These are phyloP conservation scores for Oscheius sp. DNA, from an alignment of 2,888 invertebrate species.

Conservation along the genomic window DNA sequence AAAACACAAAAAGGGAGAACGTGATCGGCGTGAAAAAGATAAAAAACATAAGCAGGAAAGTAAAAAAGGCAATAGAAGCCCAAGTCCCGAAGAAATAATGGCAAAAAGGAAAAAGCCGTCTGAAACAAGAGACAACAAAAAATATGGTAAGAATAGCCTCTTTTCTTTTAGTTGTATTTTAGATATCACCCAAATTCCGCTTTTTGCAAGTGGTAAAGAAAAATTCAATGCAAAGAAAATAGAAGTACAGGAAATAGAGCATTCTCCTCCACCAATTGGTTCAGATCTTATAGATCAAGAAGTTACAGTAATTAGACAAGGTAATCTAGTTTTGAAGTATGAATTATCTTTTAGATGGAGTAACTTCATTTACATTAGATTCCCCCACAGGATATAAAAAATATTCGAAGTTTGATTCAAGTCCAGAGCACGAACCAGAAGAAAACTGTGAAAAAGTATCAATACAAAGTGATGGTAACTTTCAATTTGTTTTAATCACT, in stretches of 20 bases:
- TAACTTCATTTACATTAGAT: conserved; percentile 35
- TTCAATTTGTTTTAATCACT: background rate
- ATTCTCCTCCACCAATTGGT: background rate
- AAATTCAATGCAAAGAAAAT: conserved; percentile 8
- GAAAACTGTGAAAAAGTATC: conserved; percentile 17
- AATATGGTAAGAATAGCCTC: conserved; percentile 5
- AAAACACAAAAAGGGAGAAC: background rate
- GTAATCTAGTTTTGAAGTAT: too few relatives aligned
- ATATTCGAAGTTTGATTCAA: conserved; percentile 58
- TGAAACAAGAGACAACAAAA: conserved; percentile 6
- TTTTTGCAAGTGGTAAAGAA: conserved; percentile 1
- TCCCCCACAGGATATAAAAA: conserved; percentile 45
- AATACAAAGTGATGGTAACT: conserved; percentile 11
- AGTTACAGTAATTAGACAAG: background rate
- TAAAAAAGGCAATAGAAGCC: conserved; percentile 17
- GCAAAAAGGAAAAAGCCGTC: conserved; percentile 14
- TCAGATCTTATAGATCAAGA: conserved; percentile 32
- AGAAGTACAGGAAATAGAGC: conserved; percentile 22
- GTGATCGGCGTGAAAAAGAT: conserved; percentile 18
- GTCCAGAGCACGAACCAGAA: conserved; percentile 45
- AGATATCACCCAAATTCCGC: conserved; percentile 10
- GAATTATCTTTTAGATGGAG: too few relatives aligned
- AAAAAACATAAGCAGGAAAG: conserved; percentile 6
- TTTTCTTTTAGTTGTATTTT: background rate
- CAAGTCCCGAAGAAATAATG: background rate